Evolutionary conservation across 2,113 vertebrate genomes (phyloP), one percentile per base, ranked within the genome.

Genomic region (Morone saxatilis): DNA sequence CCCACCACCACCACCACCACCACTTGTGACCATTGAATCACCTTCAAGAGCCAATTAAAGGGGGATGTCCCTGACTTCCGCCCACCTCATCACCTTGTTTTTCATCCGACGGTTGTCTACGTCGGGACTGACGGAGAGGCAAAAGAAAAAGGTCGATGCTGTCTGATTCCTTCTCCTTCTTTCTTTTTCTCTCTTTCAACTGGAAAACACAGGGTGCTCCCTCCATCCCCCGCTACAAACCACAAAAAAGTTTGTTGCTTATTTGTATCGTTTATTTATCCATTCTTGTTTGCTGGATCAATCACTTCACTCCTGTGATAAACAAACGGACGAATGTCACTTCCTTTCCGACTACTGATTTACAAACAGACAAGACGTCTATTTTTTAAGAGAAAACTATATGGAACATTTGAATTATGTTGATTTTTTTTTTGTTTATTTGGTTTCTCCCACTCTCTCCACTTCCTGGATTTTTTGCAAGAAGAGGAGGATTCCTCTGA

Each of bases 301-400:
- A 53, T 51, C 65, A 65, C 65, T 86, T 84, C 73, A 63, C 78
- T 43, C 60, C 56, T 86, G 65, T 77, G 71, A 69, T 53, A 67
- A 82, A 76, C 79, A 56, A 40, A 69, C 16, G 75, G 86, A 85
- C 59, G 83, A 84, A 57, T 36, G 17, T 13, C 60, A 9, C 71
- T 59, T 87, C 87, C 86, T 40, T 31, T 62, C 77, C 81, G 51
- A 94, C 95, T 95, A 94, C 93, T 95, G 95, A 95, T 91, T 94
- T 92, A 91, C 88, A 87, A 84, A 88, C 62, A 68, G 83, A 88
- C 86, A 5, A 68, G 53, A 80, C 53, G 51, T 89, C 67, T 90
- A 89, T 93, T 93, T 89, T 91, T 90, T 80, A 84, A 85, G 65
- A 83, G 82, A 87, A 84, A 86, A 87, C 76, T 86, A 50, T 78